A percentile compares a stretch with the other conserved stretches of the same genome.
Conservation (phyloP, 64 coral and sea anemone genomes). For the Hydrozoanthus tunicans region DNA sequence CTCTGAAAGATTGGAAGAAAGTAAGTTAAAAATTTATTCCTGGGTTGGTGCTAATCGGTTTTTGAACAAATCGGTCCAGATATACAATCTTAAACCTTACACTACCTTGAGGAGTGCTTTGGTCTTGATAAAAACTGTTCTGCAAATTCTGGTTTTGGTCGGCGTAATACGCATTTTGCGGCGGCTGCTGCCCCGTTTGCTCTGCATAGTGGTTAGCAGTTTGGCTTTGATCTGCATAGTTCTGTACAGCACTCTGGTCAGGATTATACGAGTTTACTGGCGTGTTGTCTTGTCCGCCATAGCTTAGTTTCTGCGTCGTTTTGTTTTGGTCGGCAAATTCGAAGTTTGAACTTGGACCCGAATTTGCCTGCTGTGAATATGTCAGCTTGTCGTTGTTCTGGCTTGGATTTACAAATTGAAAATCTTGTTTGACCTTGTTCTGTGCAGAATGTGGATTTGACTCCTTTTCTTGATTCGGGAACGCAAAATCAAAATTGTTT, state of each 20-base stretch:
- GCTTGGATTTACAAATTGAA: slow-evolving; percentile 33
- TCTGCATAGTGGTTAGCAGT: slow-evolving; percentile 6
- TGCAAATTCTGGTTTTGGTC: slow-evolving; percentile 31
- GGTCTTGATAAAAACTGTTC: background rate
- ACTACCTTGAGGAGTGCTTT: slow-evolving; percentile 15
- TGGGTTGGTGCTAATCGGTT: too few relatives aligned
- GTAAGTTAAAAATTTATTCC: too few relatives aligned
- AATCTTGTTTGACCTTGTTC: background rate
- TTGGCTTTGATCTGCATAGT: slow-evolving; percentile 24
- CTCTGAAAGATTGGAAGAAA: too few relatives aligned
- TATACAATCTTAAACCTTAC: background rate
- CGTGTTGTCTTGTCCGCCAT: background rate
- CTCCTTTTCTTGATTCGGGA: too few relatives aligned
- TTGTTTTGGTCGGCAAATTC: slow-evolving; percentile 27
- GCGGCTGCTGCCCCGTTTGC: background rate
- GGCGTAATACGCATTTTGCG: background rate
- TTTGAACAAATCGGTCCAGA: too few relatives aligned
- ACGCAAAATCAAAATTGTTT: too few relatives aligned
- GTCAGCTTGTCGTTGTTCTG: slow-evolving; percentile 25
- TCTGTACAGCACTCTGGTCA: slow-evolving; percentile 1
- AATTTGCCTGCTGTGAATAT: slow-evolving; percentile 17
- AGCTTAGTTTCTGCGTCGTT: background rate
- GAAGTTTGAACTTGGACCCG: slow-evolving; percentile 2
- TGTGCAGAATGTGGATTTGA: too few relatives aligned
- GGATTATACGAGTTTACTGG: background rate